These are phyloP conservation scores for Perca schrenkii DNA, from an alignment of 2,113 vertebrate genomes.

Conservation along the genomic window DNA sequence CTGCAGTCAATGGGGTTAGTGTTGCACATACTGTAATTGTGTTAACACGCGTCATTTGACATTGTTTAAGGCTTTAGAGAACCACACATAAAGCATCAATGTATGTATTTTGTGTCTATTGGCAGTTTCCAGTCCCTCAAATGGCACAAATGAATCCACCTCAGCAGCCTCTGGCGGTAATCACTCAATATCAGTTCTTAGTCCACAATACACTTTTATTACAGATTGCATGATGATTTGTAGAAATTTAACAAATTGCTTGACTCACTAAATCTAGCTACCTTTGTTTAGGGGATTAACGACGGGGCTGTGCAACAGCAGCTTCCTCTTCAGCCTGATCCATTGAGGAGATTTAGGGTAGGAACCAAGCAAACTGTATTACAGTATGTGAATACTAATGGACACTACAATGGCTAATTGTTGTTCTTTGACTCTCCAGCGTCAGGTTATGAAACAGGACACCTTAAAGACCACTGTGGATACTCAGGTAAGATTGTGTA, in stretches of 20 bases:
- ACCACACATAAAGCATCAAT: neutral
- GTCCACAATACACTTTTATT: neutral
- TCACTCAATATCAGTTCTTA: neutral
- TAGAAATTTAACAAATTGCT: neutral
- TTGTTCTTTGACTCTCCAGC: slow-evolving; percentile 59
- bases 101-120: neutral
- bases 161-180: slow-evolving; percentile 71
- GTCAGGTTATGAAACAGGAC: slow-evolving; percentile 59
- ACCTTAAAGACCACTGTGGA: slow-evolving; percentile 37
- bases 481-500: slow-evolving; percentile 67
- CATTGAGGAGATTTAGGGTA: slow-evolving; percentile 74
- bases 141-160: slow-evolving; percentile 60
- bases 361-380: neutral
- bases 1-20: slow-evolving; percentile 69
- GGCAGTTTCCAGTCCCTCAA: slow-evolving; percentile 67
- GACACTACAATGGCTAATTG: slow-evolving; percentile 8
- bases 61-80: neutral
- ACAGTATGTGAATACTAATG: neutral
- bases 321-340: slow-evolving; percentile 55
- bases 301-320: slow-evolving; percentile 57
- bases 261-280: neutral
- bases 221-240: neutral
- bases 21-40: neutral
- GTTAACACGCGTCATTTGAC: neutral
- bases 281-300: slow-evolving; percentile 46